Evolutionary conservation across 1,140 invertebrate species (phyloP).

Genomic region (Drosophila lacteicornis): DNA sequence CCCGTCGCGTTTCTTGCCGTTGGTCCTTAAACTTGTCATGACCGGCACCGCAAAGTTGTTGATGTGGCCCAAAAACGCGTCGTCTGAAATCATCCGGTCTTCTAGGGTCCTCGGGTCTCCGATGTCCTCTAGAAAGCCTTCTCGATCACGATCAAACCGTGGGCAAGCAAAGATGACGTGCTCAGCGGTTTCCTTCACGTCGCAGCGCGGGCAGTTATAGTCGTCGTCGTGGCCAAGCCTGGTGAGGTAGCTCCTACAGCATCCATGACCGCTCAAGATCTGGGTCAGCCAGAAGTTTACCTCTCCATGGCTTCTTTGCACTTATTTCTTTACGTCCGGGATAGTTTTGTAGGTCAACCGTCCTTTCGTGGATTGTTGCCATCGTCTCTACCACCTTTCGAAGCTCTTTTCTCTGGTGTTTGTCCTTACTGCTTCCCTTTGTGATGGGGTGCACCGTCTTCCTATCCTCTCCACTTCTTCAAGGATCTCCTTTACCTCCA

Average conservation of each 20-base stretch:
- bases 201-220: not conserved
- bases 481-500: too few relatives aligned
- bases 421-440: too few relatives aligned
- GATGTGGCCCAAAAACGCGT: not conserved
- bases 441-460: too few relatives aligned
- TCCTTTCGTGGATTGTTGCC: too few relatives aligned
- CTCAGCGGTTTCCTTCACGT: not conserved
- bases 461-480: too few relatives aligned
- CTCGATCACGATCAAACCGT: not conserved
- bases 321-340: too few relatives aligned
- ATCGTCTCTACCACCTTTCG: too few relatives aligned
- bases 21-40: not conserved
- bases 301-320: too few relatives aligned
- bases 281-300: not conserved
- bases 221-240: not conserved
- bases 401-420: too few relatives aligned
- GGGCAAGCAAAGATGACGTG: not conserved
- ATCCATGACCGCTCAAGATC: not conserved
- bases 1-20: not conserved
- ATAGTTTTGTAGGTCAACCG: too few relatives aligned
- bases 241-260: not conserved
- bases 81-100: not conserved
- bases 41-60: not conserved
- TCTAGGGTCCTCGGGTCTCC: not conserved
- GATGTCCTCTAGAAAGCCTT: not conserved